Evolutionary conservation across 2,113 vertebrate genomes (phyloP), one percentile per base, ranked within the genome.

Genomic region (Dicaeum eximium): DNA sequence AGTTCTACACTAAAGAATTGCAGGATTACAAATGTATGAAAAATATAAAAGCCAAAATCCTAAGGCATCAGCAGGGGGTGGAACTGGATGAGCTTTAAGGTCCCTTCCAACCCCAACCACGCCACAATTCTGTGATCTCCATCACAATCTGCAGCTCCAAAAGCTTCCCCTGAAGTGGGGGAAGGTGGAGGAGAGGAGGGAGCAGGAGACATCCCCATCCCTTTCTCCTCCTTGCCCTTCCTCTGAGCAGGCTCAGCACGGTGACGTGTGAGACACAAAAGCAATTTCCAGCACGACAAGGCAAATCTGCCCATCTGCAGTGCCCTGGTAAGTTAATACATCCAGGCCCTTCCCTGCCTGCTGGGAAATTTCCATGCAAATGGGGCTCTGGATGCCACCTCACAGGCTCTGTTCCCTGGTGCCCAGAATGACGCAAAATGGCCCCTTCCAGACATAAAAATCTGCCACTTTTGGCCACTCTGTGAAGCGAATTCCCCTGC

Each of bases 281-380:
- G n/a, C 51, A 69, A 88, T 87, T 90, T 82, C 75, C 72, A 86
- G 64, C 71, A 40, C 50, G 57, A 50, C 54, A 66, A 73, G 67
- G 22, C 24, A 86, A 78, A 66, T 38, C 69, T 83, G 53, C 75
- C 75, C 30, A 27, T 44, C 56, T 81, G 51, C 85, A 30, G 2
- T 7, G 54, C 77, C 91, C 57, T 19, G 30, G 74, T 4, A 47
- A 84, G 80, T 71, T 8, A 58, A 78, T 8, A 5, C 71, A 70
- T 8, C 91, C 70, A 47, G 82, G 86, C 44, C 35, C 54, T 88
- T 69, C 15, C 42, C 78, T 40, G 37, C 82, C 54, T 12, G 37
- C 80, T 31, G 77, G 40, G 53, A 90, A 69, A 83, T 54, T 89
- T 56, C 72, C 82, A 70, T 21, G 40, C 70, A 72, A 94, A 91